A percentile compares a stretch with the other conserved stretches of the same genome.
These are phyloP conservation scores for Hydrolagus affinis DNA, from an alignment of 2,113 vertebrate species.

Conservation along the genomic window DNA sequence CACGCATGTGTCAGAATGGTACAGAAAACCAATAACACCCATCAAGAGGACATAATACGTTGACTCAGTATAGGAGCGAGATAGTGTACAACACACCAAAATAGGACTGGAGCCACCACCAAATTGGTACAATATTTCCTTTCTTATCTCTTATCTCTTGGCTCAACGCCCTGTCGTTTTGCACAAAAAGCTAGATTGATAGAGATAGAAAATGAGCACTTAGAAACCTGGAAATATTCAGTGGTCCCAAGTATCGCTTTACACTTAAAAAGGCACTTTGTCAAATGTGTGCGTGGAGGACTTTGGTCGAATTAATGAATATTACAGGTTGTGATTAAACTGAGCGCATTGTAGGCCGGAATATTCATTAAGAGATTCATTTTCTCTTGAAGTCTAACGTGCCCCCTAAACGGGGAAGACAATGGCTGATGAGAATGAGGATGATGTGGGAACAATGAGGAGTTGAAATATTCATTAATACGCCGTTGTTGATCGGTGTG, in stretches of 20 bases:
- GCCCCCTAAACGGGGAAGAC: neutral
- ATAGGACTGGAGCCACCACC: neutral
- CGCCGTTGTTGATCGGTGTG: slow-evolving; percentile 18
- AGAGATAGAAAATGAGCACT: neutral
- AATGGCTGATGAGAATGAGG: slow-evolving; percentile 24
- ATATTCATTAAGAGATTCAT: neutral
- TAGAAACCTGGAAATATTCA: neutral
- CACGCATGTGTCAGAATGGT: neutral
- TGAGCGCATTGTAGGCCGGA: slow-evolving; percentile 10
- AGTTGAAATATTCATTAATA: slow-evolving; percentile 29
- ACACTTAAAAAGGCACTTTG: neutral
- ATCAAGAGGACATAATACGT: neutral
- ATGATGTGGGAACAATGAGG: neutral
- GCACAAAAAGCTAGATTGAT: neutral
- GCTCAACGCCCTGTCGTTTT: neutral
- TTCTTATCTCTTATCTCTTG: neutral
- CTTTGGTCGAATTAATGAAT: neutral
- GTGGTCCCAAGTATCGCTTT: neutral
- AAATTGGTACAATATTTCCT: slow-evolving; percentile 6
- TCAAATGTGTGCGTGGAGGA: neutral
- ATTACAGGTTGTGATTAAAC: slow-evolving; percentile 13
- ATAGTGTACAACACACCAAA: neutral
- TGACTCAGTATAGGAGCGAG: neutral
- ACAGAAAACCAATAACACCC: neutral
- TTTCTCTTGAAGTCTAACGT: neutral